Percentiles rank a stretch among this genome's conserved stretches.
These are phyloP conservation scores for Petrophora chlorosata DNA, from an alignment of 2,888 invertebrate species.

Conservation along the genomic window DNA sequence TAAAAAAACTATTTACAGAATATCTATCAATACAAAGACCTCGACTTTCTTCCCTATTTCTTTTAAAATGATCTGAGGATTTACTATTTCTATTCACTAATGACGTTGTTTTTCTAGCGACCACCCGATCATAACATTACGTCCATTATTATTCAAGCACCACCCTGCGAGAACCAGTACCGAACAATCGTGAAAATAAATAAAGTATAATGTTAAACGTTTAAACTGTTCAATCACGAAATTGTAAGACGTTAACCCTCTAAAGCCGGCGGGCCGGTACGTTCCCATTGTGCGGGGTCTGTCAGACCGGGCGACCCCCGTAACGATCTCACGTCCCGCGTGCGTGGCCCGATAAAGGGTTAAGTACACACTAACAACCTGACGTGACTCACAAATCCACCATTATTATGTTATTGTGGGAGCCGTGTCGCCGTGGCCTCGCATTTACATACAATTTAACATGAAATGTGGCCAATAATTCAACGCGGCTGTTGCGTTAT, in stretches of 20 bases:
- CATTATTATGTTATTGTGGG: slow-evolving; percentile 84
- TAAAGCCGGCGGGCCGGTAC: slow-evolving; percentile 14
- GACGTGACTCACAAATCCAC: slow-evolving; percentile 83
- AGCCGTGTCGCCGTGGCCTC: slow-evolving; percentile 75
- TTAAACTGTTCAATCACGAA: slow-evolving; percentile 36
- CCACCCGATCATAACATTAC: slow-evolving; percentile 6
- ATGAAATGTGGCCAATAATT: slow-evolving; percentile 82
- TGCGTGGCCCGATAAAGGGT: slow-evolving; percentile 83
- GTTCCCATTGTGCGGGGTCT: slow-evolving; percentile 48
- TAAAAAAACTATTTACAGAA: no score
- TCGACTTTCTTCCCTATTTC: no score
- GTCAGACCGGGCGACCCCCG: slow-evolving; percentile 59
- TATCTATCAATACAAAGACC: no score
- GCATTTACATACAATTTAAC: slow-evolving; percentile 83
- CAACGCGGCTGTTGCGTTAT: slow-evolving; percentile 76
- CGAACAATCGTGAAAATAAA: slow-evolving; percentile 29
- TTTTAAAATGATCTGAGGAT: no score
- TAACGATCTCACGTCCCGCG: slow-evolving; percentile 82
- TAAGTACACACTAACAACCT: slow-evolving; percentile 83
- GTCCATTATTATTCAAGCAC: slow-evolving; percentile 15
- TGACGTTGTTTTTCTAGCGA: slow-evolving; percentile 5
- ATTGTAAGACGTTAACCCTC: slow-evolving; percentile 33
- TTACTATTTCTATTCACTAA: no score
- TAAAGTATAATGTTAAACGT: slow-evolving; percentile 34
- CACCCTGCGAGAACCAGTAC: slow-evolving; percentile 27